A percentile compares a stretch with the other conserved stretches of the same genome.
phyloP scores from a whole-genome alignment of 2,888 invertebrate genomes.

The Lymantria monacha region DNA sequence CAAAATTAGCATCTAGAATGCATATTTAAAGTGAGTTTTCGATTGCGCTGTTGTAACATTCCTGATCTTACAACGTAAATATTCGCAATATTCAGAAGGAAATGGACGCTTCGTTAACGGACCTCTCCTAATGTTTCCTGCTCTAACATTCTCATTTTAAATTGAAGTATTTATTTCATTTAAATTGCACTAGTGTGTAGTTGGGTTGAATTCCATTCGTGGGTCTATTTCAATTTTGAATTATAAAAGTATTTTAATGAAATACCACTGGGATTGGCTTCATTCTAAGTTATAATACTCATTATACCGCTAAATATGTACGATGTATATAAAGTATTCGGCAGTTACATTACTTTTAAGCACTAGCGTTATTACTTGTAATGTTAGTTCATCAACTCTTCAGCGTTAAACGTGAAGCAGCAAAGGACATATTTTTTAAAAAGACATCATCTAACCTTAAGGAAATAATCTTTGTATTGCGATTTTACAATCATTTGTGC shows the following conservation, averaged over 20 bases:
- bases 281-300: background rate
- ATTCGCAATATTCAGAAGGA: slow-evolving; percentile 45
- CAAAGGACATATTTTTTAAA: too few species aligned
- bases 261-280: background rate
- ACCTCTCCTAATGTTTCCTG: slow-evolving; percentile 35
- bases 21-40: background rate
- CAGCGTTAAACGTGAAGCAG: too few species aligned
- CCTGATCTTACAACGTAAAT: slow-evolving; percentile 14
- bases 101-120: slow-evolving; percentile 45
- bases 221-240: background rate
- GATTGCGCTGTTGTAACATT: background rate
- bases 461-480: too few species aligned
- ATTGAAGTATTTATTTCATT: slow-evolving; percentile 3
- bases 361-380: background rate
- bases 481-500: too few species aligned
- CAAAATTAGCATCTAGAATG: slow-evolving; percentile 16
- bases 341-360: too few species aligned
- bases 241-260: background rate
- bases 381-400: too few species aligned
- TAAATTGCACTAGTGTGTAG: background rate
- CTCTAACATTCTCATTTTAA: slow-evolving; percentile 4
- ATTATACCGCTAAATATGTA: too few species aligned
- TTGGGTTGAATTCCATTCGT: background rate
- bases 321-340: too few species aligned
- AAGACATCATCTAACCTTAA: too few species aligned